phyloP scores from a whole-genome alignment of 2,888 invertebrate species.

The Autographa gamma region DNA sequence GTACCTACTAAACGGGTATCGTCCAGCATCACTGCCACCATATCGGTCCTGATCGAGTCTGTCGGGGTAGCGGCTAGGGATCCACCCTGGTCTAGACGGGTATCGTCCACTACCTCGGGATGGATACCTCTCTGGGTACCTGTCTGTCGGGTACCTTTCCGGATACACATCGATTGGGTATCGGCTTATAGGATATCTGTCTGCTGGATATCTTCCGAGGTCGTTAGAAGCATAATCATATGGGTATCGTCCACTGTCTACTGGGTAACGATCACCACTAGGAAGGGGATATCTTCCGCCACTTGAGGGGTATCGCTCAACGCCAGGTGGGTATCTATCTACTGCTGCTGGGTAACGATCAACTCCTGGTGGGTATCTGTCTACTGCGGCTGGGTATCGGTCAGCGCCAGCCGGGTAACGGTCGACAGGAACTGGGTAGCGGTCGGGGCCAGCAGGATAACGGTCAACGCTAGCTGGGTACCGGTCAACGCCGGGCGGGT shows the following conservation, averaged over 20 bases:
- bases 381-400: conserved; percentile 77
- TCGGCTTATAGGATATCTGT: conserved; percentile 72
- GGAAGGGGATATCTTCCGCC: conserved; percentile 68
- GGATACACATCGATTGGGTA: conserved; percentile 71
- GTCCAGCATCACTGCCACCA: conserved; percentile 77
- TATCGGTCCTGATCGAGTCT: conserved; percentile 85
- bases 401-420: conserved; percentile 80
- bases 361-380: conserved; percentile 66
- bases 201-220: conserved; percentile 77
- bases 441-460: conserved; percentile 75
- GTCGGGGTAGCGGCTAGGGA: conserved; percentile 82
- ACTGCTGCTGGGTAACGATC: conserved; percentile 56
- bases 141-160: conserved; percentile 77
- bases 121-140: conserved; percentile 80
- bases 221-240: conserved; percentile 67
- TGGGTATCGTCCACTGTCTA: conserved; percentile 77
- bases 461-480: conserved; percentile 85
- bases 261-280: conserved; percentile 78
- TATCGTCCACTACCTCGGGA: conserved; percentile 73
- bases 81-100: conserved; percentile 74
- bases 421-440: conserved; percentile 73
- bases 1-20: conserved; percentile 84
- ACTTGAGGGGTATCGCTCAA: conserved; percentile 67
- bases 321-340: conserved; percentile 71
- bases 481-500: conserved; percentile 84